Evolutionary conservation across 1,140 invertebrate genomes (phyloP).

Genomic region (Sogatella furcifera): DNA sequence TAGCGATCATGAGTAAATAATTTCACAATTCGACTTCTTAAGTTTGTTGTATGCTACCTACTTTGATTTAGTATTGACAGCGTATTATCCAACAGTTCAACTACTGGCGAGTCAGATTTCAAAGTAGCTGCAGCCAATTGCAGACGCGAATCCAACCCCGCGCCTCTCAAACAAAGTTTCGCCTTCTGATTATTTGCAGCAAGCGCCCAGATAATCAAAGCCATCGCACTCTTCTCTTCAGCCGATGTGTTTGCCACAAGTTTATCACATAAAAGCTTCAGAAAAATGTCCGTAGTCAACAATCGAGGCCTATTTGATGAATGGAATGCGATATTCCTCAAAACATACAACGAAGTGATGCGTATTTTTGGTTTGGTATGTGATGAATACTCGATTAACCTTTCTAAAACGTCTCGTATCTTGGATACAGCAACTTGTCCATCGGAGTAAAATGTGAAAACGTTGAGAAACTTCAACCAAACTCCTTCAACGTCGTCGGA

Average conservation of each 20-base stretch:
- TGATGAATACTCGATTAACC: conserved; percentile 5
- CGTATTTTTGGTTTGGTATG: neutral
- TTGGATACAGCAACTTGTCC: conserved; percentile 33
- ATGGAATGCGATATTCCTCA: conserved; percentile 33
- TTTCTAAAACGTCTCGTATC: conserved; percentile 22
- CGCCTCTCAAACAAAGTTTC: conserved; percentile 32
- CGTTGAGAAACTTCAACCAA: conserved; percentile 33
- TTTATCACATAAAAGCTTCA: no score
- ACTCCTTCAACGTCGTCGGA: conserved; percentile 13
- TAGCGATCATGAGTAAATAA: no score
- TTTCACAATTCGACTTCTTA: no score
- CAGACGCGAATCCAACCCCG: conserved; percentile 28
- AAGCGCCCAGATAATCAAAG: conserved; percentile 32
- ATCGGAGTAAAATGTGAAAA: conserved; percentile 35
- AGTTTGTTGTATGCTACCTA: no score
- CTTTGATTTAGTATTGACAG: no score
- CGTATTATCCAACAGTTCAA: neutral
- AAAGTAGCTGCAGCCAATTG: conserved; percentile 11
- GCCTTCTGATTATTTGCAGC: conserved; percentile 35
- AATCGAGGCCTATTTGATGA: conserved; percentile 30
- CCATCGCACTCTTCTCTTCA: conserved; percentile 29
- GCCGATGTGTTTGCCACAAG: conserved; percentile 22
- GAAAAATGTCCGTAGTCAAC: conserved; percentile 15
- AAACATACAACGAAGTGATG: conserved; percentile 23
- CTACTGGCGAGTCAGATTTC: neutral